Base-by-base conservation (phyloP, 2,113 vertebrate genomes). In the Sorex araneus region DNA sequence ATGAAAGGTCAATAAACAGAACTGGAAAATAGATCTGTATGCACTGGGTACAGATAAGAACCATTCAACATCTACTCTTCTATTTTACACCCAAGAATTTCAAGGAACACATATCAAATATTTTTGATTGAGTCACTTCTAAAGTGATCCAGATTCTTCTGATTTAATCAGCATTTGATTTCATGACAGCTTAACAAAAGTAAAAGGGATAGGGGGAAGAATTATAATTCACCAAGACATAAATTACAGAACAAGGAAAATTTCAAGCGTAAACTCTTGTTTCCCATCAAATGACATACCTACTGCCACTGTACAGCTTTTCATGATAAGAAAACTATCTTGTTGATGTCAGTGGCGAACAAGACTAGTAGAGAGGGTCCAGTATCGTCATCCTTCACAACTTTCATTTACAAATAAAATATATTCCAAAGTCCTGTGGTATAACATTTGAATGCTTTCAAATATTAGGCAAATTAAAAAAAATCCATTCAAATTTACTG, bases 361-460 rank as follows among this genome's bases (percentile, higher is more conserved):
- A 40, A 43, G 70, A 47, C 19, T 12, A 57, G 4, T 73, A 36
- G n/a, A 11, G 15, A 19, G 3, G 28, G 16, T 69, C 73, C 34
- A 90, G n/a, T 27, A 9, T 25, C 34, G 89, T 43, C 32, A 60
- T 67, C 7, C 6, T 81, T 94, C 11, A 77, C 54, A 9, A 81
- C 28, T 54, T n/a, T 67, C n/a, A 87, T 18, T 80, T 32, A 90
- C 23, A 92, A 43, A 80, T 57, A 47, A 84, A 84, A 43, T 73
- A 3, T 25, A 64, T 76, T n/a, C 74, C 36, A 73, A 73, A 32
- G 23, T 83, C 28, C 25, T 79, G 8, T 67, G 54, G 45, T 57
- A 15, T 66, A 66, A 30, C 3, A 80, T 45, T 75, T 23, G 23
- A 6, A 69, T 34, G 74, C 27, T 40, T 15, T 45, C 76, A 67